Conservation (phyloP, 2,113 vertebrate species). For the Ochotona curzoniae region DNA sequence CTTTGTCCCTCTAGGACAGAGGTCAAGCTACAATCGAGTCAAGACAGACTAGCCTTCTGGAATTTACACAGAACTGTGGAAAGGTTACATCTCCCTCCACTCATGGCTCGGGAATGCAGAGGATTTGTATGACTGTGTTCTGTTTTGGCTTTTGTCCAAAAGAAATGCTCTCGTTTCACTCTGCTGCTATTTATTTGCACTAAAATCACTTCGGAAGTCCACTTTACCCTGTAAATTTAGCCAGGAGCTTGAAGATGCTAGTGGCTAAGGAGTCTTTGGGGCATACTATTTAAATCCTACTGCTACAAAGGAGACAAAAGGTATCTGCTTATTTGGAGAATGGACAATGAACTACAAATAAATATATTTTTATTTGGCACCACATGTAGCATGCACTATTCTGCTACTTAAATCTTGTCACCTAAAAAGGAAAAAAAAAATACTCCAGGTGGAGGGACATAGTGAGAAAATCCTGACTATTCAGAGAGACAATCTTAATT, state of each 20-base stretch:
- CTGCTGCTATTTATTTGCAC: constrained; percentile 61
- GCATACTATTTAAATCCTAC: constrained; percentile 52
- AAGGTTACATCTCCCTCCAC: constrained; percentile 49
- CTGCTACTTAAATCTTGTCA: background rate
- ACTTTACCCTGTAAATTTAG: constrained; percentile 57
- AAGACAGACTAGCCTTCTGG: constrained; percentile 66
- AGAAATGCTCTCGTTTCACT: constrained; percentile 55
- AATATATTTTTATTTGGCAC: background rate
- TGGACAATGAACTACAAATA: background rate
- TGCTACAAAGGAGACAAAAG: constrained; percentile 22
- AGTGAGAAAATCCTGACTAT: background rate
- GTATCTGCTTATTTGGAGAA: background rate
- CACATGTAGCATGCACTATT: background rate
- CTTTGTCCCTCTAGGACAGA: constrained; percentile 66
- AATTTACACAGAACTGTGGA: constrained; percentile 74
- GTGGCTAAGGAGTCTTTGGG: background rate
- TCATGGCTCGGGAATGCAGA: background rate
- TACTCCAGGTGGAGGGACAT: too few relatives aligned
- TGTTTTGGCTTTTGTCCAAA: constrained; percentile 43
- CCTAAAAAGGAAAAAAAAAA: background rate
- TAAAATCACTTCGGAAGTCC: constrained; percentile 44
- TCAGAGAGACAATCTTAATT: background rate
- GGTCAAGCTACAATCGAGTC: constrained; percentile 63
- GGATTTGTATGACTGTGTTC: constrained; percentile 38
- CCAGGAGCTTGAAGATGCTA: background rate